A percentile compares a stretch with the other conserved stretches of the same genome.
Evolutionary conservation across 2,888 invertebrate genomes (phyloP).

Genomic region (Plusia festucae): DNA sequence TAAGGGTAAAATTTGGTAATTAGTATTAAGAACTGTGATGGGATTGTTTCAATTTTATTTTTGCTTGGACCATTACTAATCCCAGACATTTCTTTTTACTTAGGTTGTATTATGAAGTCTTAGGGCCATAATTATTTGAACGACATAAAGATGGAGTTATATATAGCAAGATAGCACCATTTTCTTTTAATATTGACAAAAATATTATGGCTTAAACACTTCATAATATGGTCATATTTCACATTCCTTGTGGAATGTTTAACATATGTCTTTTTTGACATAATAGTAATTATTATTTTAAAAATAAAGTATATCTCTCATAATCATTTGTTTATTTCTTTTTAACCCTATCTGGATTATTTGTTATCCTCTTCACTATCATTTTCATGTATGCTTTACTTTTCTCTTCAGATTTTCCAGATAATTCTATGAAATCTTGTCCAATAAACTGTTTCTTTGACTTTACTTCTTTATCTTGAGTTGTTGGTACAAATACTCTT

Average conservation of each 20-base stretch:
- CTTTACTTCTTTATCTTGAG: slow-evolving; percentile 36
- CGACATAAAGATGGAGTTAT: not conserved
- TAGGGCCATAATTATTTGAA: not conserved
- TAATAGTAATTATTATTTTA: slow-evolving; percentile 76
- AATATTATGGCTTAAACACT: not conserved
- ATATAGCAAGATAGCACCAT: not conserved
- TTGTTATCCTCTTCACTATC: slow-evolving; percentile 79
- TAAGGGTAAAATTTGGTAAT: slow-evolving; percentile 72
- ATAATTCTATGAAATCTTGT: slow-evolving; percentile 78
- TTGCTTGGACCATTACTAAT: slow-evolving; percentile 54
- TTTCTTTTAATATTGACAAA: not conserved
- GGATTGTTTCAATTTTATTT: slow-evolving; percentile 52
- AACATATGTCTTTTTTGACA: slow-evolving; percentile 85
- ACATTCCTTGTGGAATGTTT: slow-evolving; percentile 81
- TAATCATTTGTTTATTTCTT: slow-evolving; percentile 66
- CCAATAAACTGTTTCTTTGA: slow-evolving; percentile 68
- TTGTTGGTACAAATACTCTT: slow-evolving; percentile 77
- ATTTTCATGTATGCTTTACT: slow-evolving; percentile 76
- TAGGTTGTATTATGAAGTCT: slow-evolving; percentile 11
- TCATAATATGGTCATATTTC: slow-evolving; percentile 17
- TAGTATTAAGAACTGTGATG: slow-evolving; percentile 68
- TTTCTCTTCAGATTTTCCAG: slow-evolving; percentile 59
- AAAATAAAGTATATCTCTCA: slow-evolving; percentile 72
- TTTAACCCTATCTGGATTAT: slow-evolving; percentile 80
- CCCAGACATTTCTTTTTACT: slow-evolving; percentile 69